Conservation (phyloP, 2,888 invertebrate genomes). For the Microctonus brassicae region DNA sequence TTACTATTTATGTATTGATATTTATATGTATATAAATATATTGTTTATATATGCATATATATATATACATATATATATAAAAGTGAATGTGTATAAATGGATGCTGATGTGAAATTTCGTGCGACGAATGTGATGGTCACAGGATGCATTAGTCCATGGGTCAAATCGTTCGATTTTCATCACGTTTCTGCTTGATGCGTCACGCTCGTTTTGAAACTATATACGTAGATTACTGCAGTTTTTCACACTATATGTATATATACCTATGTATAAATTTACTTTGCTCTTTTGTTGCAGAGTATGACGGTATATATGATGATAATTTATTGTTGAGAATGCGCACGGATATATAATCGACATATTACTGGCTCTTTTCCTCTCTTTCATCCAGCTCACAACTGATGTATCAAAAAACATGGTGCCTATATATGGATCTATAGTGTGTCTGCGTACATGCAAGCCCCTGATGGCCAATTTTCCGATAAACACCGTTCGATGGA, state of each 20-base stretch:
- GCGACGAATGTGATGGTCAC: conserved; percentile 42
- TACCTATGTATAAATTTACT: no score
- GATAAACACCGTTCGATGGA: conserved; percentile 4
- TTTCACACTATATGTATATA: conserved; percentile 4
- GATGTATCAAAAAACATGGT: conserved; percentile 22
- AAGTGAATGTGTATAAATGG: neutral
- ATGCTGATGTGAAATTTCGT: conserved; percentile 28
- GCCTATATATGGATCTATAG: neutral
- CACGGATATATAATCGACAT: neutral
- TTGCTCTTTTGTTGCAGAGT: no score
- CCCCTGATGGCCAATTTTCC: conserved; percentile 4
- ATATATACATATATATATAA: neutral
- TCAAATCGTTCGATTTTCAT: conserved; percentile 38
- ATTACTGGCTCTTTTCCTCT: neutral
- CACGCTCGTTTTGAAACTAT: conserved; percentile 24
- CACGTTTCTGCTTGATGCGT: conserved; percentile 21
- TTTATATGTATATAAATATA: no score
- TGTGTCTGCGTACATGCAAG: neutral
- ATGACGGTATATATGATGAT: conserved; percentile 26
- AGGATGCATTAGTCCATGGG: conserved; percentile 4
- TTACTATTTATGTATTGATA: no score
- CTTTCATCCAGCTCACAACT: no score
- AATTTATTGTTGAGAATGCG: conserved; percentile 32
- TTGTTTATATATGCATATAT: neutral
- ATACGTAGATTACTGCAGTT: conserved; percentile 4